Percentiles rank a stretch among this genome's conserved stretches.
Evolutionary conservation across 92 coral and sea anemone genomes (phyloP).

Genomic region (Montipora capitata): DNA sequence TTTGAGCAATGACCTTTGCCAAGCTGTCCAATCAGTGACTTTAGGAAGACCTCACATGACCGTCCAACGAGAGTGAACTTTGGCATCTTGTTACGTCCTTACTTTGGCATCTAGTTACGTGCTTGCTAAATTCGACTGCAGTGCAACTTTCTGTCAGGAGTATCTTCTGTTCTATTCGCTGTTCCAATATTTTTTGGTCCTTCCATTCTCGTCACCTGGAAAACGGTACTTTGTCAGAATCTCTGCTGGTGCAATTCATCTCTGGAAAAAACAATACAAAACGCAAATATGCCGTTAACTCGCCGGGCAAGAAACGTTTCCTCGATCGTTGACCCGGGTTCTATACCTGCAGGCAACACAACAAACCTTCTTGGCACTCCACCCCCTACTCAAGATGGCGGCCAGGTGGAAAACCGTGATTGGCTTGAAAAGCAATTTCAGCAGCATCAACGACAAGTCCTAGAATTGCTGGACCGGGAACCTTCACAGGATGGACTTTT

Average conservation of each 20-base stretch:
- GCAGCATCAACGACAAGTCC: not conserved
- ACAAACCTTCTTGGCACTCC: not conserved
- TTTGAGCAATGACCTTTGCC: too few species aligned
- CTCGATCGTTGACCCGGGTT: not conserved
- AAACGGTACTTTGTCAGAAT: not conserved
- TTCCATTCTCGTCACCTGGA: not conserved
- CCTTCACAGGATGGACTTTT: slow-evolving; percentile 3
- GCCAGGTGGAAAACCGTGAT: not conserved
- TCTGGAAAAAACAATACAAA: not conserved
- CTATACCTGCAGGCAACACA: not conserved
- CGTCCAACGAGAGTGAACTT: too few species aligned
- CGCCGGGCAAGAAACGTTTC: not conserved
- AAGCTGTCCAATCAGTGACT: too few species aligned
- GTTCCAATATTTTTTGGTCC: not conserved
- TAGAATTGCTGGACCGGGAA: not conserved
- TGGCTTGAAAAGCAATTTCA: too few species aligned
- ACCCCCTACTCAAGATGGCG: too few species aligned
- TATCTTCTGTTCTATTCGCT: too few species aligned
- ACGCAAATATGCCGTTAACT: not conserved
- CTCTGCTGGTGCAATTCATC: not conserved
- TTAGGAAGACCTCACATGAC: too few species aligned
- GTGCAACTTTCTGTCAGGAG: too few species aligned
- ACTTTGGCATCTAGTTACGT: not conserved
- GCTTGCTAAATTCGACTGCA: too few species aligned
- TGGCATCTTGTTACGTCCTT: not conserved